A percentile compares a stretch with the other conserved stretches of the same genome.
phyloP scores from a whole-genome alignment of 37 sponge, comb jelly and placozoan genomes.

The Cliona cf. orientalis region DNA sequence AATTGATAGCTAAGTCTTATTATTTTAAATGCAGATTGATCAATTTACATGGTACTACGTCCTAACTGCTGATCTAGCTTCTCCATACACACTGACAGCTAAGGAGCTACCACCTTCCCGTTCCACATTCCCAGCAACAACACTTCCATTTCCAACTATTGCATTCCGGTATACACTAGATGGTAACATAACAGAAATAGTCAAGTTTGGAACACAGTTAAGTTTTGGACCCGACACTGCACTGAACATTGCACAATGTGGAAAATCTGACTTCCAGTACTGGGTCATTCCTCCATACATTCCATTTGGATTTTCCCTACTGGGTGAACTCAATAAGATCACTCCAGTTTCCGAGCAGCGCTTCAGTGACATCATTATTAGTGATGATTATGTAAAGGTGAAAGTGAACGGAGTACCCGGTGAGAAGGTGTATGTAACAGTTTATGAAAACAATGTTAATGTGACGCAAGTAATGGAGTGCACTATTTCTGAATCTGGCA shows the following conservation, averaged over 20 bases:
- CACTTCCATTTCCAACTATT: constrained; percentile 17
- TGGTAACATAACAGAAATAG: constrained; percentile 27
- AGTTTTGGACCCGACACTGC: not conserved
- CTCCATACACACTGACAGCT: constrained; percentile 23
- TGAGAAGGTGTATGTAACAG: constrained; percentile 58
- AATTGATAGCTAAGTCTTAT: not conserved
- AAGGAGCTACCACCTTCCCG: constrained; percentile 54
- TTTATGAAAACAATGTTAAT: not conserved
- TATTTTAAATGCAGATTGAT: constrained; percentile 24
- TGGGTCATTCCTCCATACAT: constrained; percentile 59
- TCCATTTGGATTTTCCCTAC: constrained; percentile 43
- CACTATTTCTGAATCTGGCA: constrained; percentile 16
- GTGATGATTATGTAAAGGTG: not conserved
- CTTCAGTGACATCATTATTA: constrained; percentile 13
- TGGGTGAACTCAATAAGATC: constrained; percentile 79
- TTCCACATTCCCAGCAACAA: not conserved
- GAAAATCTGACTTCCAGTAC: constrained; percentile 46
- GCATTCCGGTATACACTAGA: constrained; percentile 1
- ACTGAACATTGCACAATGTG: constrained; percentile 40
- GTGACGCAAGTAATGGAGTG: constrained; percentile 15
- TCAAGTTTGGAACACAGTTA: constrained; percentile 8
- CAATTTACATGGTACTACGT: constrained; percentile 61
- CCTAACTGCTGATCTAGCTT: constrained; percentile 59
- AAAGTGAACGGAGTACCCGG: constrained; percentile 50
- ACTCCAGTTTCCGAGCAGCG: constrained; percentile 64